Evolutionary conservation across 2,113 vertebrate species (phyloP), one percentile per base, ranked within the genome.

Genomic region (Heterochromis multidens): DNA sequence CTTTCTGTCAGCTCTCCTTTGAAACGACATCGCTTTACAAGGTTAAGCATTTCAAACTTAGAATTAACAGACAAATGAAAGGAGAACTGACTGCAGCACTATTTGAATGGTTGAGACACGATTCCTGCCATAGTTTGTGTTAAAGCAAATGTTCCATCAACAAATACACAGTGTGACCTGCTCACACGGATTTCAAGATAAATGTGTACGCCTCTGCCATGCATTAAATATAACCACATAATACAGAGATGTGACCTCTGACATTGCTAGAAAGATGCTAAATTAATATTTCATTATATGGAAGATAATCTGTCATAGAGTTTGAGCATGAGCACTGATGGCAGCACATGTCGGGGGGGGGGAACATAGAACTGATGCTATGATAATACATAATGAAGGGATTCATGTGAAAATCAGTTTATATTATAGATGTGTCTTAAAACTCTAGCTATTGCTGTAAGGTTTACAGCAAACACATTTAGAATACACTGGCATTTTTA

Each of bases 331-430:
- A 90, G 81, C 83, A 86, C 81, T 79, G 65, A 79, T 81, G 27
- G 63, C 62, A 80, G 58, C 7, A 9, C 77, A 78, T 1, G 37
- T 83, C 63, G 59, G 58, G 14, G 4, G 40, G 58, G 16, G 81
- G 61, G 67, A 79, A 87, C 61, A 84, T 70, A 67, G 31, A 80
- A 65, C 27, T 79, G 61, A 67, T 59, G 49, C 76, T 57, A 21
- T 2, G 16, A 85, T 88, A 81, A 83, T 85, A 65, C 33, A 2
- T n/a, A 61, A n/a, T 88, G 33, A 81, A 79, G 31, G 14, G 74
- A 89, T 88, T 91, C 40, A 35, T 83, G 81, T 86, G 58, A 52
- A 90, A 89, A 88, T 80, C 19, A 74, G 62, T 87, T 59, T 62
- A 40, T 60, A 37, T 80, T 46, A 79, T 16, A 78, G 88, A 80